Conservation (phyloP, 2,113 vertebrate species). For the Physeter macrocephalus region DNA sequence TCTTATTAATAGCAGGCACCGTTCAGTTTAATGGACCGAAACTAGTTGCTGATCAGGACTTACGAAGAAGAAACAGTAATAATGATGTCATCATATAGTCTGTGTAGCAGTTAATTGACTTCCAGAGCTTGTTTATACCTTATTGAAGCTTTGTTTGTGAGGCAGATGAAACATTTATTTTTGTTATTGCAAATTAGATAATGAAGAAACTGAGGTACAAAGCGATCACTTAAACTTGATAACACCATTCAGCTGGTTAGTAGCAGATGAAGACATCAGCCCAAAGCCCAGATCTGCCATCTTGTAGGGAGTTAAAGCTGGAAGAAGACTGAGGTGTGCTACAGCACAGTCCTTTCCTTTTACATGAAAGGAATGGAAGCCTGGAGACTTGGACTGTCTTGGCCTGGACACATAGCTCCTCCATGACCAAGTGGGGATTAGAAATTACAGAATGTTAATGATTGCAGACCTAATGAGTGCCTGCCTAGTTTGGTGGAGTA, state of each 20-base stretch:
- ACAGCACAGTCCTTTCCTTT: background rate
- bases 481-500: background rate
- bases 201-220: background rate
- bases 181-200: background rate
- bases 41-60: background rate
- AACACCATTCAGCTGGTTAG: background rate
- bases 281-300: background rate
- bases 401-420: background rate
- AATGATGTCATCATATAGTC: background rate
- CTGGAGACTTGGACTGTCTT: background rate
- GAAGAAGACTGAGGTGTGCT: background rate
- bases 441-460: background rate
- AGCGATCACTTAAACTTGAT: background rate
- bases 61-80: background rate
- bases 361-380: background rate
- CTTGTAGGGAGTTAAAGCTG: background rate
- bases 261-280: background rate
- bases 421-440: background rate
- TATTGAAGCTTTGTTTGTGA: background rate
- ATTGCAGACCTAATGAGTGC: background rate
- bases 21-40: slow-evolving; percentile 9
- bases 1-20: background rate
- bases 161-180: background rate
- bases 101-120: background rate
- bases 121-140: background rate